Evolutionary conservation across 2,113 vertebrate genomes (phyloP).

Genomic region (Daphoenositta chrysoptera): DNA sequence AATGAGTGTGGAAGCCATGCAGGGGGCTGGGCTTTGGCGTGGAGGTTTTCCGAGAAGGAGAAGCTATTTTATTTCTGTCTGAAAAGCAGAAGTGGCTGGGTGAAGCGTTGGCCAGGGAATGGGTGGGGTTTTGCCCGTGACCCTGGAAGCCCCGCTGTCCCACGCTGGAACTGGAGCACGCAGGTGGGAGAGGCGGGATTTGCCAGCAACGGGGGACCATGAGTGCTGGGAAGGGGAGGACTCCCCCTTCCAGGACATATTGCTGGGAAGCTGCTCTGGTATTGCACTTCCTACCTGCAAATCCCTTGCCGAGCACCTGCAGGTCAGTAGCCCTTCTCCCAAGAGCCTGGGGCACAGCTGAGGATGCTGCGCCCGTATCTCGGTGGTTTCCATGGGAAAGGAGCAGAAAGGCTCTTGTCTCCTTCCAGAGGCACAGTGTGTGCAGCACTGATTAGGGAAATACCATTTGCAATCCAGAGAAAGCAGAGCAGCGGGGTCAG

Average conservation of each 20-base stretch:
- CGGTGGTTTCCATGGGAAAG: background rate
- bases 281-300: background rate
- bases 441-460: slow-evolving; percentile 23
- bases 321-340: background rate
- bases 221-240: slow-evolving; percentile 52
- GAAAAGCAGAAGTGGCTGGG: background rate
- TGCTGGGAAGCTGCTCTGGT: background rate
- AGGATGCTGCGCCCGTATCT: background rate
- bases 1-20: background rate
- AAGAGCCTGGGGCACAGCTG: background rate
- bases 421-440: background rate
- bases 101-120: background rate
- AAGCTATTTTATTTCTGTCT: background rate
- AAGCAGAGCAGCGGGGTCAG: background rate
- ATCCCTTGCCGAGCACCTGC: background rate
- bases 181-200: background rate
- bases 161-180: background rate
- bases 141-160: background rate
- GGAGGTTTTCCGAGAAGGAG: background rate
- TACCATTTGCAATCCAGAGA: background rate
- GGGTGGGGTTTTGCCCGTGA: background rate
- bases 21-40: background rate
- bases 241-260: background rate
- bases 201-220: background rate
- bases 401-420: background rate